Base-by-base conservation (phyloP, 2,113 vertebrate species). In the Apodemus speciosus region DNA sequence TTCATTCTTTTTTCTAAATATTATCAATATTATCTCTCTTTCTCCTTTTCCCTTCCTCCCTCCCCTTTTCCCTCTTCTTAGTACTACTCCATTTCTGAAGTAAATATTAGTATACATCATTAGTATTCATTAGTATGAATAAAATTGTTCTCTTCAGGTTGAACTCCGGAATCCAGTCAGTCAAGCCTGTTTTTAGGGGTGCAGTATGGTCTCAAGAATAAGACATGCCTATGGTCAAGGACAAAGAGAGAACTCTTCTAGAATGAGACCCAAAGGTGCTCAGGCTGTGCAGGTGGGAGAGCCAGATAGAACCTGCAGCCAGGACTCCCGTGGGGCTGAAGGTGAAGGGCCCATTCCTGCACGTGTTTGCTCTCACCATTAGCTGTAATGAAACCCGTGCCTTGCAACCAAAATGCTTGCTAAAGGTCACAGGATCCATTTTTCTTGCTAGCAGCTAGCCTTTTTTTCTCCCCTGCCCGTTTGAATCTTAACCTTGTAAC, bases 401-500 rank as follows among this genome's bases (percentile, higher is more conserved):
- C 97, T 97, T 97, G 94, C 97, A 97, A 97, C 98, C 96, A 96
- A 97, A 97, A 97, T 95, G 91, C 94, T 98, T 97, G 88, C 95
- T 97, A 96, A 97, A 98, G 97, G 98, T 97, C 96, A 97, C 86
- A 72, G 90, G 93, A 95, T 93, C 93, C 95, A 88, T 96, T 97
- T 97, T 97, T 97, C 95, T 97, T 95, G 93, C 96, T 95, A 94
- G 53, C 85, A 96, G 93, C 96, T 40, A 88, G 89, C 46, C 9
- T 86, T 84, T 96, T 96, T 97, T 96, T 96, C n/a, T 90, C 46
- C 51, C 68, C 32, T 95, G 79, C 84, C 85, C 84, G 92, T 95
- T 95, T 95, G 94, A 98, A 97, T 97, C 95, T 97, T 95, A 97
- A 97, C 97, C 97, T 97, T 97, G 96, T 97, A 97, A 97, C 96